phyloP scores from a whole-genome alignment of 2,113 vertebrate species.

The Apteryx mantelli region DNA sequence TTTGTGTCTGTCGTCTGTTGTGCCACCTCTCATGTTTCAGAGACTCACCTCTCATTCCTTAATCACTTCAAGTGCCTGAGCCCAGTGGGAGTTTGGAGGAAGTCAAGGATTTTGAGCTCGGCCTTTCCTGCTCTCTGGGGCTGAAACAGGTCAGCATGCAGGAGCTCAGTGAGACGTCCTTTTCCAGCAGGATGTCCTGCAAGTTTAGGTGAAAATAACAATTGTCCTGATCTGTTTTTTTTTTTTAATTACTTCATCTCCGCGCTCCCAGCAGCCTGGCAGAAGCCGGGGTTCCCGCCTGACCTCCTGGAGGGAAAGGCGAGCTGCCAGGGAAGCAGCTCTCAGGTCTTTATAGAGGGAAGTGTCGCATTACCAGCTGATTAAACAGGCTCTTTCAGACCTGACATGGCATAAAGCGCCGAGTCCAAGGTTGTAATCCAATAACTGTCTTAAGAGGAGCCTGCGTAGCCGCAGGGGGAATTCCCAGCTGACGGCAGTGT shows the following conservation, averaged over 20 bases:
- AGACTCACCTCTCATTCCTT: background rate
- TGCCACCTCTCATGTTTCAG: background rate
- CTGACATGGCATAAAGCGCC: background rate
- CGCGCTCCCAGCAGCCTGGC: background rate
- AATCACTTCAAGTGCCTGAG: background rate
- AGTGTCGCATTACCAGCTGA: conserved; percentile 49
- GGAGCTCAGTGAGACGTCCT: background rate
- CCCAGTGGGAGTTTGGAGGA: background rate
- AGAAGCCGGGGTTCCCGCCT: background rate
- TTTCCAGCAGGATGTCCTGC: background rate
- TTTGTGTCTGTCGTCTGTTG: background rate
- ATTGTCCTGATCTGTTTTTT: background rate
- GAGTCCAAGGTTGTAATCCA: background rate
- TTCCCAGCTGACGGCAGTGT: background rate
- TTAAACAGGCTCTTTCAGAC: background rate
- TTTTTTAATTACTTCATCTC: background rate
- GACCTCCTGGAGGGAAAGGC: background rate
- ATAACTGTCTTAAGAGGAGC: background rate
- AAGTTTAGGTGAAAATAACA: background rate
- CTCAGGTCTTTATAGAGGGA: conserved; percentile 6
- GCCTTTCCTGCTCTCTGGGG: background rate
- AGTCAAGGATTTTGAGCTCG: background rate
- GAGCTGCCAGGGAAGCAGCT: background rate
- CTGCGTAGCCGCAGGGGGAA: background rate
- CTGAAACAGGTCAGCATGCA: background rate